These are phyloP conservation scores for Brachionus koreanus DNA, from an alignment of 1,140 invertebrate species.

Conservation along the genomic window DNA sequence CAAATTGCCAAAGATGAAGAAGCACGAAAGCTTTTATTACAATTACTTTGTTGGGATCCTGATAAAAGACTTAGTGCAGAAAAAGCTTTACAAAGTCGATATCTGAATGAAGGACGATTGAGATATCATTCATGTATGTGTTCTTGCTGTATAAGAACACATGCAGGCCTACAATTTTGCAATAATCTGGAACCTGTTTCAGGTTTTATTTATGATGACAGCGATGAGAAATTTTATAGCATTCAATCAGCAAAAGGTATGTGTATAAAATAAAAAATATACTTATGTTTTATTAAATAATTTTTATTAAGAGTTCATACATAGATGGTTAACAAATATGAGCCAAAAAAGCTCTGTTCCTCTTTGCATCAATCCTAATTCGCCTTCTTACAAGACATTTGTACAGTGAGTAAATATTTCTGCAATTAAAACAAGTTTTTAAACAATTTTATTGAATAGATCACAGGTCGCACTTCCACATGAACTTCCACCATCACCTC, in stretches of 20 bases:
- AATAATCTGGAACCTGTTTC: constrained; percentile 41
- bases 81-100: constrained; percentile 89
- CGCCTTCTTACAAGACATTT: constrained; percentile 97
- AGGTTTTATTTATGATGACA: constrained; percentile 30
- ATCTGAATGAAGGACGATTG: constrained; percentile 91
- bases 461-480: constrained; percentile 41
- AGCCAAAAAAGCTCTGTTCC: constrained; percentile 82
- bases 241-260: constrained; percentile 42
- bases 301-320: constrained; percentile 79
- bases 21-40: constrained; percentile 90
- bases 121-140: constrained; percentile 99
- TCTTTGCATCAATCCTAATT: constrained; percentile 97
- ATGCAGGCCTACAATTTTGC: constrained; percentile 29
- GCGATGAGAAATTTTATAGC: constrained; percentile 37
- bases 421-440: not conserved
- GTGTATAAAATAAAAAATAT: not conserved
- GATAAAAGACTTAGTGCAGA: constrained; percentile 88
- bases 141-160: constrained; percentile 76
- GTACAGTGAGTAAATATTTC: constrained; percentile 76
- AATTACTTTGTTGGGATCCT: constrained; percentile 70
- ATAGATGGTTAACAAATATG: constrained; percentile 95
- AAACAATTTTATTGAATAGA: not conserved
- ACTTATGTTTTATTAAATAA: constrained; percentile 43
- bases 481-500: constrained; percentile 43
- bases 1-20: constrained; percentile 43